phyloP scores from a whole-genome alignment of 1,140 invertebrate species.

The Laupala kohalensis region DNA sequence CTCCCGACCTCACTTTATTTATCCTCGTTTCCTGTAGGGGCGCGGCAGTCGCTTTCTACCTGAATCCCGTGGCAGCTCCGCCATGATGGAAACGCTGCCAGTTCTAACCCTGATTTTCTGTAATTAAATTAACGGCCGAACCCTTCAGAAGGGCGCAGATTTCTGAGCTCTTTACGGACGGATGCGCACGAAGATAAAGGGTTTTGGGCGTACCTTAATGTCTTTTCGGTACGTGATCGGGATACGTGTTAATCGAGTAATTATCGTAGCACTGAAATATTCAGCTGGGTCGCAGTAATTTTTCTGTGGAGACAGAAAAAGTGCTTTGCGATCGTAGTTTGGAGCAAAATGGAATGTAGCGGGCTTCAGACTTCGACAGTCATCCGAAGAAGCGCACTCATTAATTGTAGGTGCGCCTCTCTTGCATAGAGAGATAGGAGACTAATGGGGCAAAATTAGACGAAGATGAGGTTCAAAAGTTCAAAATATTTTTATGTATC shows the following conservation, averaged over 20 bases:
- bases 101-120: not conserved
- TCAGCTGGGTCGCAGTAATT: not conserved
- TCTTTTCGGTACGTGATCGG: not conserved
- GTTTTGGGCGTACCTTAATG: no score
- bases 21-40: not conserved
- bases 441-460: not conserved
- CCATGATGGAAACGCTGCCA: not conserved
- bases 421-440: not conserved
- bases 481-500: not conserved
- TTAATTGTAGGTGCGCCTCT: not conserved
- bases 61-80: no score
- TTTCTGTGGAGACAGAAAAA: not conserved
- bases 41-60: not conserved
- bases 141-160: not conserved
- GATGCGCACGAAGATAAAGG: not conserved
- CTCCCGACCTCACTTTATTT: no score
- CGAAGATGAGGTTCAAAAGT: not conserved
- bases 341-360: not conserved
- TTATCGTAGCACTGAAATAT: not conserved
- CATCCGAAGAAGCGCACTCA: not conserved
- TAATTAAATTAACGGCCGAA: not conserved
- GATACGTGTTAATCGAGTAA: not conserved
- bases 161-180: not conserved
- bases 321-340: not conserved
- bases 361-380: not conserved